These are phyloP conservation scores for Mystacornis crossleyi DNA, from an alignment of 2,113 vertebrate species.

Conservation along the genomic window DNA sequence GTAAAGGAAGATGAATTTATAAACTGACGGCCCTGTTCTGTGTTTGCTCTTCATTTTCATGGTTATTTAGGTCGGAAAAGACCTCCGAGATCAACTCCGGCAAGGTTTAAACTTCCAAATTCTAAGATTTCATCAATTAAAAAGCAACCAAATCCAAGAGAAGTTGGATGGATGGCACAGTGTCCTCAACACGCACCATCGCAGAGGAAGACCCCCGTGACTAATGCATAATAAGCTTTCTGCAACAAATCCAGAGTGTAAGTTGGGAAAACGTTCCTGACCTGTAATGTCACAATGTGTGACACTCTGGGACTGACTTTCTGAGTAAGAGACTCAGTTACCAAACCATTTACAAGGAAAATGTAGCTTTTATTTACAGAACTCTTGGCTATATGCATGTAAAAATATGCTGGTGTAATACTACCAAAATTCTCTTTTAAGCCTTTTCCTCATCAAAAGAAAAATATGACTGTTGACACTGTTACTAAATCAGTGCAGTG, in stretches of 20 bases:
- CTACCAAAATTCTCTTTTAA: conserved; percentile 31
- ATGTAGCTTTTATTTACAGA: background rate
- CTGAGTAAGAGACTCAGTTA: background rate
- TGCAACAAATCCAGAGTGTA: background rate
- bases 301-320: background rate
- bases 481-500: background rate
- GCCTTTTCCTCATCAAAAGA: conserved; percentile 85
- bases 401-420: background rate
- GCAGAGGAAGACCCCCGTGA: no score
- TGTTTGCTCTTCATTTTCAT: background rate
- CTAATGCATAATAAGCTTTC: background rate
- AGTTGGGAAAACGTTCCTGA: background rate
- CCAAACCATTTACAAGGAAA: background rate
- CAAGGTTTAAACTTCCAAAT: background rate
- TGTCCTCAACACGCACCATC: background rate
- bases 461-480: background rate
- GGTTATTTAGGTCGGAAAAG: background rate
- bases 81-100: background rate
- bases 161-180: background rate
- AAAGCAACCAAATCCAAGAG: accelerated
- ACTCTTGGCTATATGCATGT: accelerated
- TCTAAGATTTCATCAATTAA: background rate
- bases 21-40: background rate
- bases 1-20: background rate
- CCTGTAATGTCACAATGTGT: background rate